Base-by-base conservation (phyloP, 1,140 invertebrate genomes). In the Aphelinus certus region DNA sequence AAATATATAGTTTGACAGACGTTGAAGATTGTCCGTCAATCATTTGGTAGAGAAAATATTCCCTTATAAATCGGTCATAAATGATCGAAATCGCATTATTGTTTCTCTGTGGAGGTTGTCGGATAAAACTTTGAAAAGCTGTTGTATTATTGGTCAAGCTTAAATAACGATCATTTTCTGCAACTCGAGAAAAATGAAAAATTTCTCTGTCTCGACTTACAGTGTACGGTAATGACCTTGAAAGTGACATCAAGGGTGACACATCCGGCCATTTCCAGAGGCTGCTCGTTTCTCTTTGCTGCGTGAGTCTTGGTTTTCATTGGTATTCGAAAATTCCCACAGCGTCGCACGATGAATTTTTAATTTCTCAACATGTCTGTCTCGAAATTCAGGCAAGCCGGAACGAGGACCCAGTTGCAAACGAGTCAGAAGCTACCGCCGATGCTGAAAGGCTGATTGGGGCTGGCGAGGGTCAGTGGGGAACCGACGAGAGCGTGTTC, bases 211-310 rank as follows among this genome's bases (percentile, higher is more conserved):
- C 7, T 74, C 47, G 75, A 69, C 42, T 81, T 81, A 7, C 65
- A 96, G 94, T 94, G 79, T 97, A 94, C 85, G 91, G 90, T 51
- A 92, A 90, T 57, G 91, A 93, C 1, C 83, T 98, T 64, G 96
- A 97, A 81, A 88, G 91, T 67, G 95, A 96, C 81, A 86, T 98
- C 51, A 91, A 92, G 81, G 92, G 93, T 55, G 97, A 98, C 81
- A 97, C 95, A 42, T 96, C 95, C 42, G 96, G 96, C 2, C 91
- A 95, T 81, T 96, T 97, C 84, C 93, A 94, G 83, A 91, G 95
- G 64, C 87, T 98, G 1, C 89, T 97, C 75, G 92, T 97, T 26
- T 93, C 93, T 10, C 81, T 94, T 2, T 91, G 89, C 53, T 91
- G 90, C 81, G 93, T 93, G 88, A 84, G 89, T 94, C 76, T 26